Percentiles rank a stretch among this genome's conserved stretches.
Evolutionary conservation across 1,140 invertebrate species (phyloP).

Genomic region (Bicyclus anynana): DNA sequence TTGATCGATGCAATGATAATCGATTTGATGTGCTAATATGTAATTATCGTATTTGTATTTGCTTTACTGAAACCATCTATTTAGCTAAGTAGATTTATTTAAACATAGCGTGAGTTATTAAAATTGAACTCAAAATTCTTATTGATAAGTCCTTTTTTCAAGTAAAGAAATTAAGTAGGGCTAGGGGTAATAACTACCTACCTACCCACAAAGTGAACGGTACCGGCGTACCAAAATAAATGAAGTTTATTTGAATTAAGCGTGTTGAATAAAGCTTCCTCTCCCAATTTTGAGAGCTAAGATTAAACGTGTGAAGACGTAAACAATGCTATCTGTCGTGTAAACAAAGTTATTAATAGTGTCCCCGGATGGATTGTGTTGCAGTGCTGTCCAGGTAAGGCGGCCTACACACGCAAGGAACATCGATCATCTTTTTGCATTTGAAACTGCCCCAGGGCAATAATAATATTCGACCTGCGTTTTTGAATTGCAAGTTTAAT

Average conservation of each 20-base stretch:
- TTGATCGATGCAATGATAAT: conserved; percentile 37
- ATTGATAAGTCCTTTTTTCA: too few species aligned
- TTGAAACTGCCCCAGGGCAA: too few species aligned
- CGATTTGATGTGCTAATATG: conserved; percentile 31
- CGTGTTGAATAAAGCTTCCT: conserved; percentile 3
- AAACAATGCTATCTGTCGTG: conserved; percentile 57
- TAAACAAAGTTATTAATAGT: conserved; percentile 65
- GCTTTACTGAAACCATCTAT: not conserved
- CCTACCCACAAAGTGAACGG: too few species aligned
- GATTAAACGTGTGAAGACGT: conserved; percentile 34
- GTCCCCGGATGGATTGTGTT: conserved; percentile 33
- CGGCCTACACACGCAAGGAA: not conserved
- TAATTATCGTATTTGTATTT: not conserved
- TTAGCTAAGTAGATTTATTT: too few species aligned
- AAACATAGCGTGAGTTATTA: too few species aligned
- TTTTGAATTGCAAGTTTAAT: too few species aligned
- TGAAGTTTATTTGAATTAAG: not conserved
- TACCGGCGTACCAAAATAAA: not conserved
- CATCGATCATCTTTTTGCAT: too few species aligned
- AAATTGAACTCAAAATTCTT: too few species aligned
- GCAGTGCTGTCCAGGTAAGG: not conserved
- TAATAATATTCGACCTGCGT: too few species aligned
- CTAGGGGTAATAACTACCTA: too few species aligned
- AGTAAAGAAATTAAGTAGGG: too few species aligned
- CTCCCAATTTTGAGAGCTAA: conserved; percentile 10